Evolutionary conservation across 2,888 invertebrate genomes (phyloP), one percentile per base, ranked within the genome.

Genomic region (Polyommatus icarus): DNA sequence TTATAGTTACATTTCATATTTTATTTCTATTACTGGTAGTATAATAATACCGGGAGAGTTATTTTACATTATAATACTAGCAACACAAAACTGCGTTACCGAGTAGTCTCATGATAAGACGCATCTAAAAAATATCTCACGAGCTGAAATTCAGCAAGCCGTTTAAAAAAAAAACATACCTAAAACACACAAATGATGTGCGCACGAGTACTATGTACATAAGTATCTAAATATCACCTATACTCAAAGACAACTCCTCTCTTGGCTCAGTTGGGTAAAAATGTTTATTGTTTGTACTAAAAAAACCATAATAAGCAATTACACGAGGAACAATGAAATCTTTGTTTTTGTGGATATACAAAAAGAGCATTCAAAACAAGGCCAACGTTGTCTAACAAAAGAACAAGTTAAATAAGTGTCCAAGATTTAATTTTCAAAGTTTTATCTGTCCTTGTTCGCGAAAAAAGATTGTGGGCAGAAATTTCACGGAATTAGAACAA

Each of bases 341-440:
- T 67, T 67, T 67, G 61, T 67, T 67, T 67, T 67, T 67, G 67
- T 32, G 67, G 67, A 67, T 67, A 61, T 61, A 61, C 61, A 67
- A 32, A 67, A 67, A 67, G 67, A 67, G 67, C 18, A 32, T 67
- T 32, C 67, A 67, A 67, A 54, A 75, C 46, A 54, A 50, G 24
- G 50, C 75, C 46, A 75, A 75, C 50, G 8, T 75, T 75, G 50
- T 50, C 75, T 29, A 29, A 75, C 50, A 50, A 75, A 75, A 75
- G 50, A 75, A 54, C 54, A 75, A 75, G 75, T 75, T 75, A 75
- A 75, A 75, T 50, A 75, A 75, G 46, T 75, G 75, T 75, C 75
- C 75, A 54, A 75, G 29, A 50, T 75, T 75, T 75, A 75, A 75
- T 75, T 75, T 54, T 75, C 50, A 54, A 75, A 75, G 18, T 75